These are phyloP conservation scores for Poeciliopsis infans DNA, from an alignment of 2,797 vertebrate species.

Conservation along the genomic window DNA sequence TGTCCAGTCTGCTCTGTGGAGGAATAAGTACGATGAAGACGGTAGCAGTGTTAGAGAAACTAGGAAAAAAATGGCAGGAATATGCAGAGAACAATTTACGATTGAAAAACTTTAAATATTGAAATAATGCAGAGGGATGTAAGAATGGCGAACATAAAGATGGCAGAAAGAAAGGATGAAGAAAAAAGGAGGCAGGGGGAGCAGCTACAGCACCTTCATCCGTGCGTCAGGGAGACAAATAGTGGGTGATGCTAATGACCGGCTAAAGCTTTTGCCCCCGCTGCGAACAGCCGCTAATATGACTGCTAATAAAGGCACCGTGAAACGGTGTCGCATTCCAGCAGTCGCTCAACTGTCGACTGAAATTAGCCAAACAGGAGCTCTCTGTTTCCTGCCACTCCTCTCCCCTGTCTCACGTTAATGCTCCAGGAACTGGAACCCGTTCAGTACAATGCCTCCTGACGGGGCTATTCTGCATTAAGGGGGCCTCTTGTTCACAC, in stretches of 20 bases:
- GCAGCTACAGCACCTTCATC: constrained; percentile 52
- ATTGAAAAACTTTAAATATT: not conserved
- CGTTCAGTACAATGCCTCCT: constrained; percentile 35
- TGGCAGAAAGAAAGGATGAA: constrained; percentile 34
- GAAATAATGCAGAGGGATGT: constrained; percentile 17
- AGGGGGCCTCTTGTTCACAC: constrained; percentile 66
- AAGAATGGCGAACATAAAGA: constrained; percentile 29
- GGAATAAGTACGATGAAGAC: constrained; percentile 14
- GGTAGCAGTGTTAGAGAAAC: constrained; percentile 11
- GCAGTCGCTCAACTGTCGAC: constrained; percentile 75
- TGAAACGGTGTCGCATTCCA: constrained; percentile 69
- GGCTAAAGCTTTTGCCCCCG: constrained; percentile 77
- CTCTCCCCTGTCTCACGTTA: constrained; percentile 41
- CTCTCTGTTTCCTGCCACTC: constrained; percentile 40
- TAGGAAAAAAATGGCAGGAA: constrained; percentile 7
- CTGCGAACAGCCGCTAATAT: constrained; percentile 78
- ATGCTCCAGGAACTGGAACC: constrained; percentile 43
- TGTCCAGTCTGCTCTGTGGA: constrained; percentile 49
- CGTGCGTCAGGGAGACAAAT: constrained; percentile 72
- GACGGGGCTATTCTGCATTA: constrained; percentile 47
- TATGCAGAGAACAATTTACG: constrained; percentile 15
- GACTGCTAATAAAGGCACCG: constrained; percentile 77
- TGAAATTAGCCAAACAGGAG: constrained; percentile 70
- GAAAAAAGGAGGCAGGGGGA: constrained; percentile 20
- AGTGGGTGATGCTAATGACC: constrained; percentile 75